Evolutionary conservation across 2,888 invertebrate species (phyloP), one percentile per base, ranked within the genome.

Genomic region (Meghimatium bilineatum): DNA sequence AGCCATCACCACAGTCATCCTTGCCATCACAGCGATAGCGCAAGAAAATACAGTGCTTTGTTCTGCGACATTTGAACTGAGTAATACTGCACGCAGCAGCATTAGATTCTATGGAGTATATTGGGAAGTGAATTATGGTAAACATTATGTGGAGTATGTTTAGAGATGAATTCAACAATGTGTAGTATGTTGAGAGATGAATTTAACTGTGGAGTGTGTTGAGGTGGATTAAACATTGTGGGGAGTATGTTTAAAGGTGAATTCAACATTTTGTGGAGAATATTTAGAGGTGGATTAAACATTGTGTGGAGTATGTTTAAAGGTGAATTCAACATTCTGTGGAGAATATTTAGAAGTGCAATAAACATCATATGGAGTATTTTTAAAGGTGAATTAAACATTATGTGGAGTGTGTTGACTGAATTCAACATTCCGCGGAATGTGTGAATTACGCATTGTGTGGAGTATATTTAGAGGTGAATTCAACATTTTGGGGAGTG

Each of bases 1-100:
- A 91, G 26, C 92, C 91, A 88, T 94, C 93, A 2, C 89, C 89
- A 88, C 94, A 94, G 81, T 94, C 91, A 49, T 87, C 63, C 29
- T 86, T 85, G 10, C 93, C 92, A 88, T 94, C 94, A 89, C 94
- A 94, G 14, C 91, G 87, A 77, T 89, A 90, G 17, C 88, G 86
- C 71, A 89, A 85, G 74, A 88, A 88, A 32, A 92, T 90, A 84
- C 91, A 91, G 38, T 87, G 82, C n/a, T 86, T 85, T 32, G 84
- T 76, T 10, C 36, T 72, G 32, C 82, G 78, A 74, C 89, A 89
- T 34, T 86, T 83, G 77, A 88, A 88, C 81, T 85, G 85, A 2
- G 87, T 86, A 29, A 80, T 74, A 1, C 81, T 80, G 81, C 89
- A 89, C 26, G 67, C 34, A 10, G 52, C 63, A 1, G 63, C n/a